A percentile compares a stretch with the other conserved stretches of the same genome.
phyloP scores from a whole-genome alignment of 1,140 invertebrate species.

The Drosophila insularis region DNA sequence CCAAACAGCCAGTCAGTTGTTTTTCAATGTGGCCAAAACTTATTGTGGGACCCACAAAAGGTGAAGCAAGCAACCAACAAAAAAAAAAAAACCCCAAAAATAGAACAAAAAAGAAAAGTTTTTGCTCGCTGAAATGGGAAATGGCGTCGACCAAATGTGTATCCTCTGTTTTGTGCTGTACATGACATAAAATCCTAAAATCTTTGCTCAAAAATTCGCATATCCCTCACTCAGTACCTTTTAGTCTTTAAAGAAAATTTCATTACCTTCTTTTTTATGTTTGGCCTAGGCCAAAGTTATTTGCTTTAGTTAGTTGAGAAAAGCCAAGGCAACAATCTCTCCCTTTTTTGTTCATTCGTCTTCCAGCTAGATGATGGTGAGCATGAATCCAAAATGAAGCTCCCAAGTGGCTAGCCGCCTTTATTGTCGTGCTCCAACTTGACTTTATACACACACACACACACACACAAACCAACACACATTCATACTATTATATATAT shows the following conservation, averaged over 20 bases:
- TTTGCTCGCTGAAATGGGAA: not conserved
- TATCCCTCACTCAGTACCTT: not conserved
- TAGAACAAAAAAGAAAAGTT: conserved; percentile 41
- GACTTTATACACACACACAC: not conserved
- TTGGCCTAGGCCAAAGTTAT: conserved; percentile 42
- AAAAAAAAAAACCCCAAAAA: conserved; percentile 16
- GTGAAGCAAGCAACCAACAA: conserved; percentile 31
- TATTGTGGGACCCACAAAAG: conserved; percentile 45
- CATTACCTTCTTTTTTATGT: conserved; percentile 1
- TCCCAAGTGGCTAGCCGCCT: conserved; percentile 54
- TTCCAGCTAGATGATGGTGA: conserved; percentile 9
- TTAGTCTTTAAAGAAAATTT: not conserved
- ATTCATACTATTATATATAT: not conserved
- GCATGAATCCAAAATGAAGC: conserved; percentile 77
- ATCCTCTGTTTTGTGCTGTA: not conserved
- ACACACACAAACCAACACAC: not conserved
- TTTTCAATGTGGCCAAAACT: conserved; percentile 60
- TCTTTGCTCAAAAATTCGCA: not conserved
- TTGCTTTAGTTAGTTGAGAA: conserved; percentile 25
- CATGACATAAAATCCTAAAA: no score
- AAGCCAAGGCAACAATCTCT: conserved; percentile 41
- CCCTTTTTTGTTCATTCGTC: not conserved
- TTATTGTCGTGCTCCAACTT: conserved; percentile 26
- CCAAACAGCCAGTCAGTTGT: conserved; percentile 7
- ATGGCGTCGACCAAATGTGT: not conserved